Percentiles rank a stretch among this genome's conserved stretches.
Conservation (phyloP, 2,113 vertebrate species). For the Podocnemis expansa region DNA sequence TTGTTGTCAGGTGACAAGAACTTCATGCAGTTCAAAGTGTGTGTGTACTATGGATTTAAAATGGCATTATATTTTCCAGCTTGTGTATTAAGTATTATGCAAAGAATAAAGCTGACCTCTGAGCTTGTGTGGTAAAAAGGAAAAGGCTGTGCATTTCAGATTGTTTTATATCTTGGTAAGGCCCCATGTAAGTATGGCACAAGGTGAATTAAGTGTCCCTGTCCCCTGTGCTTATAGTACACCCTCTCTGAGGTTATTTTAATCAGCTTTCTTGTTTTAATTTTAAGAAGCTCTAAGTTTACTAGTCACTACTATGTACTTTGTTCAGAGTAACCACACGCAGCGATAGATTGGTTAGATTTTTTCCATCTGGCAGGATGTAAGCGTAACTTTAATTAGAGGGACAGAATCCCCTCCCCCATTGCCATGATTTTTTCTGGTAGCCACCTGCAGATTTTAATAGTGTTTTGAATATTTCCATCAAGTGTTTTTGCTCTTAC, state of each 20-base stretch:
- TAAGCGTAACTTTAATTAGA: neutral
- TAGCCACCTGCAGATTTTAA: neutral
- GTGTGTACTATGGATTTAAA: neutral
- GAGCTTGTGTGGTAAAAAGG: neutral
- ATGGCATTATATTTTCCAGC: too few species aligned
- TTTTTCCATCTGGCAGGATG: neutral
- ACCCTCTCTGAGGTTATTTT: neutral
- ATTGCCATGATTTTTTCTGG: accelerated
- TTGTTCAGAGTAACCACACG: neutral
- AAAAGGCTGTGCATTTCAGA: neutral
- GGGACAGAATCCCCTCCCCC: accelerated
- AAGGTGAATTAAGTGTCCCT: too few species aligned
- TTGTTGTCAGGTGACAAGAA: neutral
- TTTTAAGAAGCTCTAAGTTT: conserved; percentile 23
- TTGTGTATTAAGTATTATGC: neutral
- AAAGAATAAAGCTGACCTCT: accelerated
- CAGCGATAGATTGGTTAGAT: neutral
- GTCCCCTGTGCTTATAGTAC: neutral
- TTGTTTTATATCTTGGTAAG: too few species aligned
- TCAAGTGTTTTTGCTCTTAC: neutral
- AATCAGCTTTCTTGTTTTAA: neutral
- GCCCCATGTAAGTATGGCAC: too few species aligned
- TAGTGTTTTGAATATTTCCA: accelerated
- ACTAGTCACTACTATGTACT: neutral
- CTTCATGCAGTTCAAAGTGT: neutral